Evolutionary conservation across 2,113 vertebrate species (phyloP).

Genomic region (Ondatra zibethicus): DNA sequence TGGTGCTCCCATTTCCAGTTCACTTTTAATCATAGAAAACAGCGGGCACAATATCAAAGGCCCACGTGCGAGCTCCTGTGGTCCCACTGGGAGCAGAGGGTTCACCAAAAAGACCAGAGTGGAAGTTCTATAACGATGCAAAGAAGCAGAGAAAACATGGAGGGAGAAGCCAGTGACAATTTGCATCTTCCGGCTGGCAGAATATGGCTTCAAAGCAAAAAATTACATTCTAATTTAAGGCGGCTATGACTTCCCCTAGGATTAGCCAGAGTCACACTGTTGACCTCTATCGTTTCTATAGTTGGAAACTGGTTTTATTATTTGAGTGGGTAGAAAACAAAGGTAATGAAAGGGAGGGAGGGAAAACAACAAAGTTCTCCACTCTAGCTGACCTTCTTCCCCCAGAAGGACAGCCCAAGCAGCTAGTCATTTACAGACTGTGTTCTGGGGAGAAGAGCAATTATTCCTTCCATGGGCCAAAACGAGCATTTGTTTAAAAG

Average conservation of each 20-base stretch:
- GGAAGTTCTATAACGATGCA: slow-evolving; percentile 61
- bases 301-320: neutral
- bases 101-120: slow-evolving; percentile 56
- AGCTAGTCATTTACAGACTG: neutral
- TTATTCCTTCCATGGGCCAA: slow-evolving; percentile 22
- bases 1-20: slow-evolving; percentile 72
- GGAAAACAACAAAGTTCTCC: neutral
- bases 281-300: slow-evolving; percentile 48
- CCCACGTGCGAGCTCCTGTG: slow-evolving; percentile 69
- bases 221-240: neutral
- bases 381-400: slow-evolving; percentile 8
- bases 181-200: neutral
- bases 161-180: neutral
- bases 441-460: slow-evolving; percentile 49
- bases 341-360: neutral
- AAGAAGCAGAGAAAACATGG: slow-evolving; percentile 60
- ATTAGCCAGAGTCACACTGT: neutral
- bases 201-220: slow-evolving; percentile 36
- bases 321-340: slow-evolving; percentile 39
- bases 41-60: slow-evolving; percentile 76
- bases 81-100: slow-evolving; percentile 61
- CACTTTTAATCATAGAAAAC: slow-evolving; percentile 80
- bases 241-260: neutral
- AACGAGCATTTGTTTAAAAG: slow-evolving; percentile 37
- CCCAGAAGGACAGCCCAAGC: neutral